Conservation (phyloP, 1,140 invertebrate genomes). For the Drosophila kurseongensis region DNA sequence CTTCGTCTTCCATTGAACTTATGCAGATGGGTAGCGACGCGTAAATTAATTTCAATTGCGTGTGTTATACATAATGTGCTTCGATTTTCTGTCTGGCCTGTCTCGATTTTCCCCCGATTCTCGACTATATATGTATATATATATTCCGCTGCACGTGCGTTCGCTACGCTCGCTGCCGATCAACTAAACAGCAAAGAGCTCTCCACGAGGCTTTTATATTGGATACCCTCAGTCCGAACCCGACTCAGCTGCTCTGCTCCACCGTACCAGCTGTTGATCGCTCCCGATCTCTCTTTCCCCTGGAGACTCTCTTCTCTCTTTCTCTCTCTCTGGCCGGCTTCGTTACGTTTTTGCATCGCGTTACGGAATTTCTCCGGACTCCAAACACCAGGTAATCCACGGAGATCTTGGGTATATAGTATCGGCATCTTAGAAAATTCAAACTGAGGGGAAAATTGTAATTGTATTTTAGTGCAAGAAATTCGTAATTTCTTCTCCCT, state of each 20-base stretch:
- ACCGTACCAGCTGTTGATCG: constrained; percentile 29
- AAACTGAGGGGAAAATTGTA: no score
- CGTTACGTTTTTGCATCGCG: constrained; percentile 28
- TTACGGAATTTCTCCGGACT: background rate
- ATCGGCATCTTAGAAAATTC: no score
- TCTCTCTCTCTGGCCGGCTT: constrained; percentile 27
- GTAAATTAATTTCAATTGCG: constrained; percentile 76
- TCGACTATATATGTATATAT: constrained; percentile 3
- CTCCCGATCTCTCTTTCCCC: constrained; percentile 9
- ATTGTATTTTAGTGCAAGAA: no score
- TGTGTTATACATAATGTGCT: constrained; percentile 66
- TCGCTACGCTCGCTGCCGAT: constrained; percentile 58
- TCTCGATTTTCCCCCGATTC: constrained; percentile 5
- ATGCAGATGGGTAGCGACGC: constrained; percentile 69
- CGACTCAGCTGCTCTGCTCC: constrained; percentile 50
- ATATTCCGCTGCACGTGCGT: constrained; percentile 17
- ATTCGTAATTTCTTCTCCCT: no score
- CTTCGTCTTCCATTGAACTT: constrained; percentile 72
- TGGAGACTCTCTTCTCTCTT: constrained; percentile 6
- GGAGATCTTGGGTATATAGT: background rate
- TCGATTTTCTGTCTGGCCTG: constrained; percentile 25
- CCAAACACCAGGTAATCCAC: background rate
- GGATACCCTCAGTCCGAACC: constrained; percentile 11
- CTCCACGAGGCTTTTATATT: constrained; percentile 63
- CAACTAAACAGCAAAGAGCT: constrained; percentile 54